A percentile compares a stretch with the other conserved stretches of the same genome.
phyloP scores from a whole-genome alignment of 92 coral and sea anemone species.

The Zoanthus gigantus region DNA sequence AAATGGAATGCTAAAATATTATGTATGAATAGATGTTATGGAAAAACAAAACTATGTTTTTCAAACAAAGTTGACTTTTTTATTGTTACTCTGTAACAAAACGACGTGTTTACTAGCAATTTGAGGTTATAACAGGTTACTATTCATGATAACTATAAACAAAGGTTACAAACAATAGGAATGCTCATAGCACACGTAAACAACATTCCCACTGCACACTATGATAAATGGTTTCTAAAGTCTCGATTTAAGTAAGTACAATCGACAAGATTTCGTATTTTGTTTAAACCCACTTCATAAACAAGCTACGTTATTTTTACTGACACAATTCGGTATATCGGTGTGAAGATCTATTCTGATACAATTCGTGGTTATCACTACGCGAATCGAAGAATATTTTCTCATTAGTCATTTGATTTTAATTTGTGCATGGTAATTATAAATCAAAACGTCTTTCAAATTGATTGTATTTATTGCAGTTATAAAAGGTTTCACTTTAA shows the following conservation, averaged over 20 bases:
- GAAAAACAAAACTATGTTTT: background rate
- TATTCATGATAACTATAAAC: constrained; percentile 32
- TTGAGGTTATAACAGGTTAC: constrained; percentile 37
- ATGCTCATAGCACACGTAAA: constrained; percentile 33
- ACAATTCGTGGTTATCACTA: constrained; percentile 1
- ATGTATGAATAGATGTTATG: no score
- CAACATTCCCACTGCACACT: background rate
- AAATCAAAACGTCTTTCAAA: background rate
- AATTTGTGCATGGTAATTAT: background rate
- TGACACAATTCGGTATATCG: background rate
- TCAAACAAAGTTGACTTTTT: background rate
- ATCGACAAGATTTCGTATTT: background rate
- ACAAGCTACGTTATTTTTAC: background rate
- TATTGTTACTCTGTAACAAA: background rate
- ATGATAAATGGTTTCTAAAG: background rate
- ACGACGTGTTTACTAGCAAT: constrained; percentile 7
- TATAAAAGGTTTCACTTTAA: background rate
- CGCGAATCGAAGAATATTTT: background rate
- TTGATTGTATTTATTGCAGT: background rate
- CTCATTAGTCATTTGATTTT: background rate
- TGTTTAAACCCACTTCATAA: background rate
- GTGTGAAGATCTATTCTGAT: background rate
- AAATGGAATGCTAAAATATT: constrained; percentile 16
- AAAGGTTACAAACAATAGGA: constrained; percentile 25
- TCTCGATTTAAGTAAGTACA: background rate